These are phyloP conservation scores for Eumerus sabulonum DNA, from an alignment of 2,888 invertebrate genomes.

Conservation along the genomic window DNA sequence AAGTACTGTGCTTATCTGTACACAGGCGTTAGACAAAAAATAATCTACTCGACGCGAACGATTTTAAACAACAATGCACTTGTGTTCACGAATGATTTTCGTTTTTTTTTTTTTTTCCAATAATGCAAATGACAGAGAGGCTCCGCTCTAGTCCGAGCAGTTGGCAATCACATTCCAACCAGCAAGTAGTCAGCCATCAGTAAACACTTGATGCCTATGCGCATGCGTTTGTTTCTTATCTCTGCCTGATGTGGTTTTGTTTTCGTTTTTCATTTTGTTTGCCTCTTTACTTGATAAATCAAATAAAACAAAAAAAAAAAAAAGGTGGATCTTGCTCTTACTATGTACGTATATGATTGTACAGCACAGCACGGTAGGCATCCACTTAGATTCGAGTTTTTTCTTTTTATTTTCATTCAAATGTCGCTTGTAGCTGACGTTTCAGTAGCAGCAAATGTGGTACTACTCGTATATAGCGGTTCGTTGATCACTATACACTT, in stretches of 20 bases:
- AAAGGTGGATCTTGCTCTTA: too few species aligned
- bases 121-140: constrained; percentile 9
- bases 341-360: too few species aligned
- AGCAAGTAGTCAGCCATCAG: constrained; percentile 29
- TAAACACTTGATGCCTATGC: constrained; percentile 11
- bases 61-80: constrained; percentile 12
- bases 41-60: constrained; percentile 71
- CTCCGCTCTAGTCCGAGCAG: constrained; percentile 11
- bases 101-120: too few species aligned
- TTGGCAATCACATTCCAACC: constrained; percentile 13
- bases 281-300: constrained; percentile 20
- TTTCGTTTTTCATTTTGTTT: constrained; percentile 15
- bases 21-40: too few species aligned
- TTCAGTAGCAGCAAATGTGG: constrained; percentile 8
- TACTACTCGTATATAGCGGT: constrained; percentile 49
- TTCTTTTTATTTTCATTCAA: neutral
- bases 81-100: neutral
- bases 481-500: constrained; percentile 62
- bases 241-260: constrained; percentile 3
- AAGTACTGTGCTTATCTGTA: too few species aligned
- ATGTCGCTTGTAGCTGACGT: neutral
- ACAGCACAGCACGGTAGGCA: too few species aligned
- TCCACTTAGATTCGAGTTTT: too few species aligned
- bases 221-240: constrained; percentile 46
- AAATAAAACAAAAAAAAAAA: neutral